phyloP scores from a whole-genome alignment of 2,888 invertebrate species.

The Dynastes maya region DNA sequence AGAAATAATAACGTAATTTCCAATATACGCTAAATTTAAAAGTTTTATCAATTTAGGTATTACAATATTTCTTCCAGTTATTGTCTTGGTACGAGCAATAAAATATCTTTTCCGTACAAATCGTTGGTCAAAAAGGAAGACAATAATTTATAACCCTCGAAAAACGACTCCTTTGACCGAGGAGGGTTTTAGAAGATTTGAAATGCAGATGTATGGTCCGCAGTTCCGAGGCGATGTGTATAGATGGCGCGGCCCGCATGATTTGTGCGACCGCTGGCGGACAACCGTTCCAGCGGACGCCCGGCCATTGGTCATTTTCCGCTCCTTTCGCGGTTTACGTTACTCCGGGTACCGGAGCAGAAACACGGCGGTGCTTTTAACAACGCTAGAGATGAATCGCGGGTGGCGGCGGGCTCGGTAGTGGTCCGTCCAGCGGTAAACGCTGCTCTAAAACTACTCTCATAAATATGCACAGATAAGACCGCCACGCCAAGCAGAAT shows the following conservation, averaged over 20 bases:
- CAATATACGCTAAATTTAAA: no score
- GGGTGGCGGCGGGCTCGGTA: slow-evolving; percentile 26
- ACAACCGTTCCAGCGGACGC: slow-evolving; percentile 56
- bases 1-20: no score
- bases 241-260: slow-evolving; percentile 67
- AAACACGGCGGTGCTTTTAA: slow-evolving; percentile 33
- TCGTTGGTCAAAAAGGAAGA: background rate
- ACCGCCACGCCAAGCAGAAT: background rate
- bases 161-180: slow-evolving; percentile 22
- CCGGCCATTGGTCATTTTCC: slow-evolving; percentile 55
- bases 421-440: slow-evolving; percentile 41
- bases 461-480: slow-evolving; percentile 47
- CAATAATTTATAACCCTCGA: slow-evolving; percentile 22
- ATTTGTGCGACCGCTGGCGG: slow-evolving; percentile 68
- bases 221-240: slow-evolving; percentile 65
- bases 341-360: slow-evolving; percentile 34
- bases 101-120: background rate
- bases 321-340: slow-evolving; percentile 53
- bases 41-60: no score
- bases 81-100: background rate
- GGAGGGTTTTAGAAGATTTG: slow-evolving; percentile 59
- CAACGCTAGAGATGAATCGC: slow-evolving; percentile 33
- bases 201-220: slow-evolving; percentile 68
- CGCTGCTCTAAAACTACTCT: slow-evolving; percentile 47
- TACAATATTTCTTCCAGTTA: no score